Base-by-base conservation (phyloP, 2,888 invertebrate genomes). In the Drosophila paranaensis region DNA sequence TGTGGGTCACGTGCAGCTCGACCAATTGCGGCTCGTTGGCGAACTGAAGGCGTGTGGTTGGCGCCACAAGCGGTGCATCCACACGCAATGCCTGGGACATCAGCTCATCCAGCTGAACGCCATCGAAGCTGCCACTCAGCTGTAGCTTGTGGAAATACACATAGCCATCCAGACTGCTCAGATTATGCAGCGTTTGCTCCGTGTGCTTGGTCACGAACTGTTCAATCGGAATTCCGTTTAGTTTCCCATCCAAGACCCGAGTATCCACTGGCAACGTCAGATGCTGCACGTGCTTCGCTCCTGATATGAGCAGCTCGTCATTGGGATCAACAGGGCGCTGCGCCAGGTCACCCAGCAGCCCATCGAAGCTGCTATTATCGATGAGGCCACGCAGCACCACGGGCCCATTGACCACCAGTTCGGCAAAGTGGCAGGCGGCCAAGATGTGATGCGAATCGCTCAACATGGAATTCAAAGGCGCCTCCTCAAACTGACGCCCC, bases 381-480 rank as follows among this genome's bases (percentile, higher is more conserved):
- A 94, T 86, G 10, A 86, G 81, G n/a, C 93, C 91, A 6, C 90
- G 89, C 6, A 95, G 75, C 16, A 90, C 88, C 20, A 95, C 79
- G 0, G 93, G 86, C 8, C 95, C 95, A 11, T 92, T 88, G 0
- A 95, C 93, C 77, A 93, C 90, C 11, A 95, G 86, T 50, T 93
- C 84, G 11, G 88, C 88, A 63, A 95, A 94, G 68, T 93, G 91
- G 6, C 93, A 93, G 42, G 93, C 92, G 1, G 94, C 91, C 6
- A 88, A 88, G 1, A 94, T 89, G 1, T 80, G 66, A 0, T 90
- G 90, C 0, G 93, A 90, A 42, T 94, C 93, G n/a, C 90, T 72
- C 3, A 95, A 73, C 0, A 93, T 93, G 43, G 94, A 93, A 89
- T 94, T 94, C 10, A 92, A 78, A 1, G 93, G 80, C 45, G 93